phyloP scores from a whole-genome alignment of 37 sponge, comb jelly and placozoan genomes.

The Agelas oroides region DNA sequence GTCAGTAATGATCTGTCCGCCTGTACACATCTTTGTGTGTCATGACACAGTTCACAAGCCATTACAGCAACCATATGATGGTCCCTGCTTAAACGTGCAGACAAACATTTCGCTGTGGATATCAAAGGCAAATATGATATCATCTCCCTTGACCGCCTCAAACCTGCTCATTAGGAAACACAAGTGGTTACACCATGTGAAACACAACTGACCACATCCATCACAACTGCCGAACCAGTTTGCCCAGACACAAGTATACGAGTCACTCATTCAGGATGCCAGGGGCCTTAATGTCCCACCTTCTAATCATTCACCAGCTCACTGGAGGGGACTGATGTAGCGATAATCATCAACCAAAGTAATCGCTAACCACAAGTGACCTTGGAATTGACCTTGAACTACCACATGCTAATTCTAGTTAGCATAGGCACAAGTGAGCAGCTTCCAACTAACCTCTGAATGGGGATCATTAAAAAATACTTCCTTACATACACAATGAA shows the following conservation, averaged over 20 bases:
- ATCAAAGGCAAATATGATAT: background rate
- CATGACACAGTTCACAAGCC: background rate
- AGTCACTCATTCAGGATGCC: background rate
- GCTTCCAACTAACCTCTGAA: too few relatives aligned
- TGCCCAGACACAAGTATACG: background rate
- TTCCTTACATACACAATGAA: too few relatives aligned
- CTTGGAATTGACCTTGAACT: too few relatives aligned
- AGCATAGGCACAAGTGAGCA: too few relatives aligned
- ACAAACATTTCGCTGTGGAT: background rate
- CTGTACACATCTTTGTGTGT: slow-evolving; percentile 17
- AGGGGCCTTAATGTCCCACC: background rate
- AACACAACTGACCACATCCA: too few relatives aligned
- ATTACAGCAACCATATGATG: background rate
- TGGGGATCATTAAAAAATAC: too few relatives aligned
- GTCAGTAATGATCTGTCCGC: background rate
- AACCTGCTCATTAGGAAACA: background rate
- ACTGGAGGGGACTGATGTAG: slow-evolving; percentile 29
- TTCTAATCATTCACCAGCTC: background rate
- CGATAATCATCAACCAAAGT: too few relatives aligned
- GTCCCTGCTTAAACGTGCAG: background rate
- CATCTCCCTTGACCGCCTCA: slow-evolving; percentile 19
- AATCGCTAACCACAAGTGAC: too few relatives aligned
- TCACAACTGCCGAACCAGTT: too few relatives aligned
- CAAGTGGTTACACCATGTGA: too few relatives aligned
- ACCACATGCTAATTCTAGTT: too few relatives aligned